Evolutionary conservation across 2,113 vertebrate genomes (phyloP), one percentile per base, ranked within the genome.

Genomic region (Cyprinodon tularosa): DNA sequence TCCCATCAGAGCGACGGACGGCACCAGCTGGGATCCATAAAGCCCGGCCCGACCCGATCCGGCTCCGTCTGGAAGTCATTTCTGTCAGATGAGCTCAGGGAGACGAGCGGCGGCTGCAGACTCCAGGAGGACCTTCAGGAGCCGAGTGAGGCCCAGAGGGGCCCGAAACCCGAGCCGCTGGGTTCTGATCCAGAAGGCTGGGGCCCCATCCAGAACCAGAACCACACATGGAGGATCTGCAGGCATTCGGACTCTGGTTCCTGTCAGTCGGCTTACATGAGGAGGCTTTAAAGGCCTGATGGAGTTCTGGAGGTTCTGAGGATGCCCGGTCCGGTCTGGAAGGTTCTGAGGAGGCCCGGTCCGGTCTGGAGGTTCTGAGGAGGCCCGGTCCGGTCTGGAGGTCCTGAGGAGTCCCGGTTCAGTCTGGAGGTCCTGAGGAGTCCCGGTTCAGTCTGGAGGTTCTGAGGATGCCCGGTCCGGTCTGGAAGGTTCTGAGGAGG

Each of bases 1-100:
- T 42, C 37, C 13, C 45, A 39, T 36, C 68, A n/a, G 36, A 40
- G 15, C 17, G 61, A 42, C 4, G 62, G 17, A 14, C 72, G 22
- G 62, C 37, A 39, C 36, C 68, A 71, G 76, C 74, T 68, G 72
- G 61, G 29, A 53, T 63, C 68, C 45, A 72, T 68, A 82, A 77
- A 66, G 72, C 50, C 37, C 3, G 50, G 45, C 47, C 62, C 62
- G 64, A 4, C 15, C 37, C 14, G 10, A 29, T 29, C 29, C 75
- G 1, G 11, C 22, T 6, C 44, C 44, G 72, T 83, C 72, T 76
- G 76, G 76, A 83, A 83, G 59, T 83, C 22, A 68, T 83, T 76
- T 76, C 57, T 63, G 71, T 77, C 66, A 22, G 66, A 74, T 13
- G 60, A 72, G 74, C 71, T 66, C 10, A n/a, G 63, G 4, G 3